Percentiles rank a stretch among this genome's conserved stretches.
phyloP scores from a whole-genome alignment of 64 coral and sea anemone genomes.

The Porites lutea region DNA sequence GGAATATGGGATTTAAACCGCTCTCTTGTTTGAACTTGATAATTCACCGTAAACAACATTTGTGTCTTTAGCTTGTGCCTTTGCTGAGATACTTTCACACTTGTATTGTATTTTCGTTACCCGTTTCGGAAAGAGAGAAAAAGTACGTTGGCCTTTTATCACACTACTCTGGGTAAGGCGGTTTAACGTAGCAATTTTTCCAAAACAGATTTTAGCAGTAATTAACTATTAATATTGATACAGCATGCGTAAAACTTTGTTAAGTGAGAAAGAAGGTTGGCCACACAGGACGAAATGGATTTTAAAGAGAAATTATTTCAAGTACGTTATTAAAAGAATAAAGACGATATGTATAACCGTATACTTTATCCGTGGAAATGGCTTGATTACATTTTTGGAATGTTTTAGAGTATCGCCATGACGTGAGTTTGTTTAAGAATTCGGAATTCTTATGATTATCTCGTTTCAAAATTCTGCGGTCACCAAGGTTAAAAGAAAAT shows the following conservation, averaged over 20 bases:
- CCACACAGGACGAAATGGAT: neutral
- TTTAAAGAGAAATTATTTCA: neutral
- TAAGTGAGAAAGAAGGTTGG: neutral
- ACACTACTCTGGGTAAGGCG: neutral
- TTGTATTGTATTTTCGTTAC: neutral
- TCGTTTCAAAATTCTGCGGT: no score
- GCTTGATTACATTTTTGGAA: neutral
- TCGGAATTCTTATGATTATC: no score
- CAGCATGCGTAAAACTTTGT: neutral
- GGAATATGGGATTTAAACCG: no score
- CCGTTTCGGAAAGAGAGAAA: neutral
- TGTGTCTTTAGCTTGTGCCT: no score
- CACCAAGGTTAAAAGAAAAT: no score
- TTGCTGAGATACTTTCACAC: neutral
- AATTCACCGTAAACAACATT: no score
- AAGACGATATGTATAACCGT: no score
- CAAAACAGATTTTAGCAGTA: neutral
- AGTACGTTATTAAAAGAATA: no score
- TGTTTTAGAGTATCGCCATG: no score
- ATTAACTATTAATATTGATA: slow-evolving; percentile 21
- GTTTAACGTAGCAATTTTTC: neutral
- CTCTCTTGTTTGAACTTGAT: no score
- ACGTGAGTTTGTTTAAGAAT: no score
- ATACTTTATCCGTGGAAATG: neutral
- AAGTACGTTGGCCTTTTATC: neutral